These are phyloP conservation scores for Drosophila setifemur DNA, from an alignment of 1,140 invertebrate genomes.

Conservation along the genomic window DNA sequence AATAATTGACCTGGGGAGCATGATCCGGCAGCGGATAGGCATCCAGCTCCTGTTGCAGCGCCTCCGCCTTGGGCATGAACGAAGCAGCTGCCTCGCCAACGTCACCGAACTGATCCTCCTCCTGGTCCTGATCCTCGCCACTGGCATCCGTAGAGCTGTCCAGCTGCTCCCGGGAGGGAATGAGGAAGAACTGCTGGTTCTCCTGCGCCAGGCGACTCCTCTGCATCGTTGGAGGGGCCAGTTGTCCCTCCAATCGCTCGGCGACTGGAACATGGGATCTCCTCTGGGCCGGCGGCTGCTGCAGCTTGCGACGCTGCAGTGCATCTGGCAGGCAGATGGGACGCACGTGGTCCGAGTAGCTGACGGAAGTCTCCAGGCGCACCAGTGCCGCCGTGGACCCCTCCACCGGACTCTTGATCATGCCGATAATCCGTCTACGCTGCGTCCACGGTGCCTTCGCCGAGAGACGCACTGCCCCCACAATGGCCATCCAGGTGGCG, in stretches of 20 bases:
- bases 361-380: constrained; percentile 89
- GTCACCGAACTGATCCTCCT: constrained; percentile 19
- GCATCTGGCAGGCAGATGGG: constrained; percentile 89
- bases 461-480: constrained; percentile 90
- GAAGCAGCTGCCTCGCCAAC: constrained; percentile 43
- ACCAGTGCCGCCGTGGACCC: constrained; percentile 92
- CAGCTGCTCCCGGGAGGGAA: constrained; percentile 48
- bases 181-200: constrained; percentile 76
- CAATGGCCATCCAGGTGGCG: constrained; percentile 91
- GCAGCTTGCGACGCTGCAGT: constrained; percentile 63
- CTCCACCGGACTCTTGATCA: constrained; percentile 94
- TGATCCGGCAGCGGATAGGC: constrained; percentile 68
- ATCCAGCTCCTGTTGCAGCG: constrained; percentile 60
- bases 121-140: neutral
- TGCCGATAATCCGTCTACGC: constrained; percentile 90
- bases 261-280: constrained; percentile 69
- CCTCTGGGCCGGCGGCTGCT: constrained; percentile 50
- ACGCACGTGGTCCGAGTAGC: constrained; percentile 91
- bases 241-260: constrained; percentile 56
- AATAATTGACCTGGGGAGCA: constrained; percentile 74
- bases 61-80: constrained; percentile 73
- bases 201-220: constrained; percentile 58
- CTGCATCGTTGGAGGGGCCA: neutral
- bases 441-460: constrained; percentile 93
- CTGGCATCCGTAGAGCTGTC: constrained; percentile 33